phyloP scores from a whole-genome alignment of 2,888 invertebrate species.

The Anticlea derivata region DNA sequence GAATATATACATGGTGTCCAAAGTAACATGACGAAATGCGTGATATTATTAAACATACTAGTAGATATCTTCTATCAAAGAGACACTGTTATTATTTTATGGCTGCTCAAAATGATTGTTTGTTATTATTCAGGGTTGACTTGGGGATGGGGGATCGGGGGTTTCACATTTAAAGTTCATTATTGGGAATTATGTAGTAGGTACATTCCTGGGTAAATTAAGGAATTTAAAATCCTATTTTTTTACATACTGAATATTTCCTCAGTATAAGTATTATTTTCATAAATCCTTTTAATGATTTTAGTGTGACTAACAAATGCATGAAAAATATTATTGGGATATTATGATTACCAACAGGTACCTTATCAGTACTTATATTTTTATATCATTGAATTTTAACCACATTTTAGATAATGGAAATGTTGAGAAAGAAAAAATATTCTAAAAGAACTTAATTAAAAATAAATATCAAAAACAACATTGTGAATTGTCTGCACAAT shows the following conservation, averaged over 20 bases:
- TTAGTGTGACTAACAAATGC: slow-evolving; percentile 45
- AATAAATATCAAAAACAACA: neutral
- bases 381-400: no score
- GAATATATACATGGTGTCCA: no score
- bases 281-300: slow-evolving; percentile 5
- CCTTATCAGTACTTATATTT: no score
- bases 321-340: slow-evolving; percentile 26
- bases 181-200: neutral
- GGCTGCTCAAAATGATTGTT: neutral
- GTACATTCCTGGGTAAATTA: neutral
- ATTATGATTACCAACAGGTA: neutral
- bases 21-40: no score
- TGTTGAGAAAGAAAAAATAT: no score
- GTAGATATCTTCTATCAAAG: no score
- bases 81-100: no score
- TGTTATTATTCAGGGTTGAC: neutral
- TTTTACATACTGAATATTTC: no score
- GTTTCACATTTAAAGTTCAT: slow-evolving; percentile 3
- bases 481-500: slow-evolving; percentile 9
- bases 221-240: neutral
- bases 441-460: neutral
- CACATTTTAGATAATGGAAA: no score
- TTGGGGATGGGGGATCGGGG: neutral
- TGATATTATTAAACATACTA: no score
- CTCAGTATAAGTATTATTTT: no score